Percentiles rank a stretch among this genome's conserved stretches.
Evolutionary conservation across 2,797 vertebrate species (phyloP).

Genomic region (Bryconaethiops microstoma): DNA sequence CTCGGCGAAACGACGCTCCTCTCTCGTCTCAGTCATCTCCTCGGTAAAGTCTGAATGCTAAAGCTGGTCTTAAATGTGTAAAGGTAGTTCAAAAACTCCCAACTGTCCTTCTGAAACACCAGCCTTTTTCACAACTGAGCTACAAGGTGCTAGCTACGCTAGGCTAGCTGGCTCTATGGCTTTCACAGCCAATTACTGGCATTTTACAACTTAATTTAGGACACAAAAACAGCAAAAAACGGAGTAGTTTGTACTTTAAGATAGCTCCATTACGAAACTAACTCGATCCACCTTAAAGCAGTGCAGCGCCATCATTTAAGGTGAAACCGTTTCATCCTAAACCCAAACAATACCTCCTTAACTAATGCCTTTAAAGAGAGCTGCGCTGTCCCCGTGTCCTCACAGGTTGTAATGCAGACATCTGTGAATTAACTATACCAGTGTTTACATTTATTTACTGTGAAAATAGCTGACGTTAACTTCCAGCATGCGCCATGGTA

Average conservation of each 20-base stretch:
- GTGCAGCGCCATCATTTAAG: neutral
- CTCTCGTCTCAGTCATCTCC: slow-evolving; percentile 83
- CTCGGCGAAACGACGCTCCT: slow-evolving; percentile 92
- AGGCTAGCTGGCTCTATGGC: neutral
- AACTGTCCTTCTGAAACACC: neutral
- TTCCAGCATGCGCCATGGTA: neutral
- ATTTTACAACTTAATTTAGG: too few species aligned
- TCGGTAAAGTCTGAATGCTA: neutral
- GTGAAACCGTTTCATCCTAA: neutral
- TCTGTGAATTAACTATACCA: neutral
- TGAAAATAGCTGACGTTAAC: neutral
- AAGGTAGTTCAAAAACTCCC: neutral
- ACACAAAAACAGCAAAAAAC: neutral
- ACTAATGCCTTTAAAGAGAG: neutral
- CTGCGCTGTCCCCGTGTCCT: neutral
- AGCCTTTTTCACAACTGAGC: neutral
- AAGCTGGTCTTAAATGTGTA: neutral
- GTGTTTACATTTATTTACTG: too few species aligned
- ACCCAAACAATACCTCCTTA: too few species aligned
- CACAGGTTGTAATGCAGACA: neutral
- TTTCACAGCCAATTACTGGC: too few species aligned
- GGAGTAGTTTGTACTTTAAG: too few species aligned
- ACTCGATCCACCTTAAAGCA: too few species aligned
- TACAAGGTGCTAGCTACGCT: neutral
- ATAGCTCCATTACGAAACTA: too few species aligned